These are phyloP conservation scores for Hippocampus kuda DNA, from an alignment of 2,797 vertebrate genomes.

Conservation along the genomic window DNA sequence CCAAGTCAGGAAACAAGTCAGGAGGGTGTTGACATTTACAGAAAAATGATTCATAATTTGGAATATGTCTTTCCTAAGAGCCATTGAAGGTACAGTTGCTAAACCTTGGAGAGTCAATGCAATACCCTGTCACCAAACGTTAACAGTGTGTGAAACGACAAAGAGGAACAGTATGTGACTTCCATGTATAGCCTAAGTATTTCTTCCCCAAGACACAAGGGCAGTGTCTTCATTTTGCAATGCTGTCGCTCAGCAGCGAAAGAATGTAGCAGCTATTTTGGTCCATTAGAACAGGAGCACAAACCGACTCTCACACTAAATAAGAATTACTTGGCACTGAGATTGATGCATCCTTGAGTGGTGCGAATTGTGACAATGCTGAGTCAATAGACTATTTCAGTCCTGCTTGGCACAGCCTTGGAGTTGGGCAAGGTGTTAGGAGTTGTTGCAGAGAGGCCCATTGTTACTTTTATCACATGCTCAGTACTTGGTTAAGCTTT, in stretches of 20 bases:
- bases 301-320: constrained; percentile 10
- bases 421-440: constrained; percentile 6
- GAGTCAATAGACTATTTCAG: constrained; percentile 9
- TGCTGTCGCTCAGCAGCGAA: constrained; percentile 1
- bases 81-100: not conserved
- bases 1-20: constrained; percentile 13
- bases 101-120: not conserved
- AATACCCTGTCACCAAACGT: constrained; percentile 2
- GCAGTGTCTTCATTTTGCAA: constrained; percentile 7
- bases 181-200: constrained; percentile 3
- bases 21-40: constrained; percentile 8
- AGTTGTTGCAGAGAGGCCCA: not conserved
- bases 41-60: constrained; percentile 3
- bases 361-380: not conserved
- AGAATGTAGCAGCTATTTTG: constrained; percentile 19
- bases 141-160: constrained; percentile 10
- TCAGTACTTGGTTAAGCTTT: not conserved
- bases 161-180: constrained; percentile 15
- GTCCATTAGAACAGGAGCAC: constrained; percentile 4
- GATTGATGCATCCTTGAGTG: not conserved
- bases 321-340: not conserved
- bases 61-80: not conserved
- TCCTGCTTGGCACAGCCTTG: not conserved
- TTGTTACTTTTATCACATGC: not conserved
- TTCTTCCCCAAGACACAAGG: not conserved